Evolutionary conservation across 2,113 vertebrate genomes (phyloP).

Genomic region (Lepisosteus oculatus): DNA sequence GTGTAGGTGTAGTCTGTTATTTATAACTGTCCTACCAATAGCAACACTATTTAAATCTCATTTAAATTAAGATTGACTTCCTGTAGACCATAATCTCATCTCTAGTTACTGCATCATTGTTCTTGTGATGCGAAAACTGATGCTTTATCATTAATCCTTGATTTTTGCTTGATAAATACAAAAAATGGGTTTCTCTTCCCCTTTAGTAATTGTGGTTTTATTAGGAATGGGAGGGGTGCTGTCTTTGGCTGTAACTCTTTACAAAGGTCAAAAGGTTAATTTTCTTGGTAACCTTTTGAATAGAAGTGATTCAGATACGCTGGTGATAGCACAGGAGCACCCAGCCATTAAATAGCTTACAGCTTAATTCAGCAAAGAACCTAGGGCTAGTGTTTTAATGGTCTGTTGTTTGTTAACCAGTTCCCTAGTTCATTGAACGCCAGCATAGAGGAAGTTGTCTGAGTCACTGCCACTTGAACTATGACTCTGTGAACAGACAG

Average conservation of each 20-base stretch:
- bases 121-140: too few species aligned
- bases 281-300: slow-evolving; percentile 7
- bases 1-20: too few species aligned
- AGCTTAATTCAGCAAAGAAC: neutral
- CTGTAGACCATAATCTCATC: too few species aligned
- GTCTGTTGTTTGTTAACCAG: slow-evolving; percentile 20
- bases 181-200: neutral
- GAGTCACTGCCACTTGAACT: neutral
- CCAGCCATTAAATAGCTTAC: slow-evolving; percentile 13
- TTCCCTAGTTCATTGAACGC: slow-evolving; percentile 5
- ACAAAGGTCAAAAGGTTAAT: slow-evolving; percentile 12
- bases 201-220: neutral
- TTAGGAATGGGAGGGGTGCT: neutral
- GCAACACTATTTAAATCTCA: too few species aligned
- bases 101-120: too few species aligned
- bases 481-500: slow-evolving; percentile 8
- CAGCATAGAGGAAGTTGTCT: neutral
- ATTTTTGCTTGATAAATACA: too few species aligned
- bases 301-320: slow-evolving; percentile 2
- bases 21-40: too few species aligned
- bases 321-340: slow-evolving; percentile 10
- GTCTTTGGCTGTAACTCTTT: neutral
- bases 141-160: too few species aligned
- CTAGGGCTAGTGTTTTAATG: neutral
- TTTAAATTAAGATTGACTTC: too few species aligned